Conservation (phyloP, 2,888 invertebrate species). For the Sarcophaga caerulescens region DNA sequence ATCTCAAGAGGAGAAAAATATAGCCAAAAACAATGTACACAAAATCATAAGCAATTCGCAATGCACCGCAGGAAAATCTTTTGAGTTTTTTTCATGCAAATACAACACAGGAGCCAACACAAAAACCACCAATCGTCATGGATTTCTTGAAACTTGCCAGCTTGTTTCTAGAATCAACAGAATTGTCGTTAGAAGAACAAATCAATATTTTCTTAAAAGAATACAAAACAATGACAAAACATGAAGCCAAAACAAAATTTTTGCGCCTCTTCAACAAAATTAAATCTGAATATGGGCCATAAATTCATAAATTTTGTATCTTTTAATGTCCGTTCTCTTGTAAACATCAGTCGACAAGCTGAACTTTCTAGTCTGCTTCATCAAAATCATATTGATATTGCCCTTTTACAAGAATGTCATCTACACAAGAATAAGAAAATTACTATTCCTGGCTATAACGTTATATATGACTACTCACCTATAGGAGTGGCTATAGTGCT, state of each 20-base stretch:
- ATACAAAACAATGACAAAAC: slow-evolving; percentile 15
- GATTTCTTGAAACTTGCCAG: slow-evolving; percentile 19
- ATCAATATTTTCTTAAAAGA: not conserved
- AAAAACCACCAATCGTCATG: not conserved
- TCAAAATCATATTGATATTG: too few species aligned
- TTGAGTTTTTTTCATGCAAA: not conserved
- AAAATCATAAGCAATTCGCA: not conserved
- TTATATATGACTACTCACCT: too few species aligned
- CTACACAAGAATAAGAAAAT: too few species aligned
- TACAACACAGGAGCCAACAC: not conserved
- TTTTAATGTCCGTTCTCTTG: slow-evolving; percentile 9
- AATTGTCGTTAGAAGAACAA: slow-evolving; percentile 9
- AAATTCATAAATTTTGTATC: slow-evolving; percentile 1
- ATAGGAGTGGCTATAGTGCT: too few species aligned
- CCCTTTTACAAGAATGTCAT: too few species aligned
- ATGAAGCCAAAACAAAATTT: too few species aligned
- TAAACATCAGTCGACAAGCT: too few species aligned
- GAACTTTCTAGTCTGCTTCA: too few species aligned
- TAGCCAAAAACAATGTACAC: not conserved
- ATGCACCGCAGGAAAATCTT: not conserved
- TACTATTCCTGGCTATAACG: too few species aligned
- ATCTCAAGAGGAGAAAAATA: not conserved
- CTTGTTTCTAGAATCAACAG: not conserved
- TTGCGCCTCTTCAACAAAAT: not conserved
- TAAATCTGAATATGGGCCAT: slow-evolving; percentile 10